phyloP scores from a whole-genome alignment of 1,140 invertebrate species.

The Centruroides sculpturatus region DNA sequence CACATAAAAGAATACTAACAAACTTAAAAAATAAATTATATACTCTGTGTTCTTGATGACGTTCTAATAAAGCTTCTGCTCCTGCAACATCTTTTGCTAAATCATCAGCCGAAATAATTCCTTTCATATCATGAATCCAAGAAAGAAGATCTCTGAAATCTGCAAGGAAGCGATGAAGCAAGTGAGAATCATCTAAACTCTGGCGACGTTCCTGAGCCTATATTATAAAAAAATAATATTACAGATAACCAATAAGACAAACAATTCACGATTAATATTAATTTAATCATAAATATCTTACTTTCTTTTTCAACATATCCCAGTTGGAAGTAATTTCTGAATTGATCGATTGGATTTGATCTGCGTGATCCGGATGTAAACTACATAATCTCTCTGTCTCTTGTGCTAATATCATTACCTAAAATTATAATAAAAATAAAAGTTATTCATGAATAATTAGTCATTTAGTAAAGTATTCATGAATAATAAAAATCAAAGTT shows the following conservation, averaged over 20 bases:
- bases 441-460: too few species aligned
- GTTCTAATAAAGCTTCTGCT: conserved; percentile 86
- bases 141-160: conserved; percentile 92
- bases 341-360: conserved; percentile 80
- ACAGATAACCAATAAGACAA: too few species aligned
- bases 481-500: too few species aligned
- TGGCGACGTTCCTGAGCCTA: conserved; percentile 30
- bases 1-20: too few species aligned
- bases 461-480: too few species aligned
- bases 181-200: conserved; percentile 85
- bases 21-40: background rate
- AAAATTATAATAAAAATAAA: too few species aligned
- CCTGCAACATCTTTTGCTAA: conserved; percentile 96
- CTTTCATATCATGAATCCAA: conserved; percentile 96
- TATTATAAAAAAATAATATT: too few species aligned
- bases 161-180: conserved; percentile 88
- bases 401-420: conserved; percentile 72
- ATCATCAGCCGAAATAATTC: conserved; percentile 91
- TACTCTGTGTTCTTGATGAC: conserved; percentile 81
- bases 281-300: conserved; percentile 2
- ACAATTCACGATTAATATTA: too few species aligned
- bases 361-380: conserved; percentile 79
- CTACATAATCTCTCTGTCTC: conserved; percentile 79
- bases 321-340: conserved; percentile 84
- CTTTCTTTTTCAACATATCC: conserved; percentile 78